Base-by-base conservation (phyloP, 2,797 vertebrate species). In the Moxostoma hubbsi region DNA sequence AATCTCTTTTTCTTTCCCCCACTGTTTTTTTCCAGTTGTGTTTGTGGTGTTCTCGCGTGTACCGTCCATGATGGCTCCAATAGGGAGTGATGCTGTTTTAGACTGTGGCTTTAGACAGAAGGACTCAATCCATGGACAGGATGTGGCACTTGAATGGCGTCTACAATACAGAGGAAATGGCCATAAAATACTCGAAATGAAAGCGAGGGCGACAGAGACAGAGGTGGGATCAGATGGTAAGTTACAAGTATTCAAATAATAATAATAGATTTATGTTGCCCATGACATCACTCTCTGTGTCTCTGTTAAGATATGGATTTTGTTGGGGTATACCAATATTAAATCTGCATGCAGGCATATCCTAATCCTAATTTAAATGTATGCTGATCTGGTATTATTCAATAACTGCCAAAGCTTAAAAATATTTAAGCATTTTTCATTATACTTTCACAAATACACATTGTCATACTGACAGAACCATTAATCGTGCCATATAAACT, bases 91-190 rank as follows among this genome's bases (percentile, higher is more conserved):
- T 0, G 87, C 84, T 63, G 86, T 90, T 50, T 89, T 98, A 53
- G 84, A 91, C 88, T 98, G 96, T 82, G 90, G 85, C 75, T 96
- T 95, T 82, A 93, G 84, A 81, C 91, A 92, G 87, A 92, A 73
- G 79, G 88, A 91, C 51, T 80, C 63, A 0, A 76, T 91, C 0
- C 82, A 88, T 70, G 84, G 83, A 1, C 82, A 80, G 0, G 82
- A 93, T 1, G 75, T 92, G 57, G 82, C 11, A 0, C 67, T 97
- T 50, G 94, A 95, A 59, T 97, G 96, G 96, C 90, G 95, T 13
- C 87, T 91, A 77, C 96, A 97, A 86, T 88, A 96, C 79, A 89
- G 85, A 82, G 96, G 96, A 68, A 91, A 76, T 0, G 95, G 96
- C 0, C 79, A 6, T 1, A 93, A 87, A 69, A 82, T 94, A 87